Evolutionary conservation across 2,888 invertebrate species (phyloP), one percentile per base, ranked within the genome.

Genomic region (Harpalus rufipes): DNA sequence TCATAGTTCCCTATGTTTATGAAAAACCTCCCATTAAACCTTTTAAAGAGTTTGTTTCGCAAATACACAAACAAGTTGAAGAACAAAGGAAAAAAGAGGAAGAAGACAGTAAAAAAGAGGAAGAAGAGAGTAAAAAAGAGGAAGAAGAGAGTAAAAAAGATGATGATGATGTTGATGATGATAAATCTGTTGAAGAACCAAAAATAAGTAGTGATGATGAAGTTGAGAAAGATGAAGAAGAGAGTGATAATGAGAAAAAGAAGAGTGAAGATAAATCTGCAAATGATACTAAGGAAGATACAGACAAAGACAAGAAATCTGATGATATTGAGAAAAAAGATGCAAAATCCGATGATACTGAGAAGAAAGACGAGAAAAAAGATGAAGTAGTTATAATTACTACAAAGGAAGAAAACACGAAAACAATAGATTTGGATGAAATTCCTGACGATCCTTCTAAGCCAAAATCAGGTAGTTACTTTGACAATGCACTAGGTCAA

Each of bases 1-100:
- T 97, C 89, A 97, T 97, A 89, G 97, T 97, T 87, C 97, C 97
- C 72, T 97, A 97, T 90, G 96, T 97, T 21, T 97, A 97, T 91
- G 97, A 97, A 90, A 97, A 97, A 90, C 96, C 97, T 8, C 96
- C 97, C 0, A 90, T 95, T 5, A 95, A 95, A 88, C 95, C 95
- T 85, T 93, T 97, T 86, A 95, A 94, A 89, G 94, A 95, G 87
- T 95, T 95, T 89, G 93, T 96, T 41, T 92, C 92, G 51, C 92
- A 93, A 87, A 91, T 95, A 86, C 94, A 93, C 56, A 93, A 93
- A 86, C 93, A 94, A 88, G 92, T 96, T 63, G 93, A 94, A 87
- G 93, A 94, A 86, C 91, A 93, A 86, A 94, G 92, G 87, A 92
- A 92, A 84, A 91, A 91, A 87, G 81, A 87, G 85, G 86, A 87